phyloP scores from a whole-genome alignment of 2,888 invertebrate genomes.

The Crocallis elinguaria region DNA sequence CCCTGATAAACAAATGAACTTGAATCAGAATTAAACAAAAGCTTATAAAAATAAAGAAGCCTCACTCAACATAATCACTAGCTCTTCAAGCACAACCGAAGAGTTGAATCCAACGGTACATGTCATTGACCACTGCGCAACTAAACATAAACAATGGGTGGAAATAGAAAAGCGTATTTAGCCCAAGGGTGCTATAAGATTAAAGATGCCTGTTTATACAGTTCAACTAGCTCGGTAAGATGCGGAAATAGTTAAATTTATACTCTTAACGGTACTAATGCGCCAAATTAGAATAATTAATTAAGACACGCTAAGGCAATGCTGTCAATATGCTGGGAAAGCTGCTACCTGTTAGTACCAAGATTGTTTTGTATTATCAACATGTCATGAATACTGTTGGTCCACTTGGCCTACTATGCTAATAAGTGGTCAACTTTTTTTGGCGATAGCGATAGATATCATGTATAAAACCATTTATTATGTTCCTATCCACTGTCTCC shows the following conservation, averaged over 20 bases:
- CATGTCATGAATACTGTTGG: no score
- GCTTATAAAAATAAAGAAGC: neutral
- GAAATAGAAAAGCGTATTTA: conserved; percentile 50
- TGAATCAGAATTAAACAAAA: no score
- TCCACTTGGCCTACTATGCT: no score
- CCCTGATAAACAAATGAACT: no score
- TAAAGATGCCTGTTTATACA: conserved; percentile 28
- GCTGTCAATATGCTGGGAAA: no score
- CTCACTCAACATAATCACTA: neutral
- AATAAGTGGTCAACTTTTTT: neutral
- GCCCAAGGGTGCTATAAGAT: conserved; percentile 48
- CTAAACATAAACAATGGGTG: conserved; percentile 45
- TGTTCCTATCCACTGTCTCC: neutral
- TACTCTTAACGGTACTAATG: conserved; percentile 7
- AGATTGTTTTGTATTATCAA: no score
- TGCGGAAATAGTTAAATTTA: conserved; percentile 20
- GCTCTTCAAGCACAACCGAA: conserved; percentile 5
- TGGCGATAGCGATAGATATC: neutral
- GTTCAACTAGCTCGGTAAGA: conserved; percentile 7
- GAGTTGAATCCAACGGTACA: conserved; percentile 40
- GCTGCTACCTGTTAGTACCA: no score
- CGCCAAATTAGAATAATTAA: neutral
- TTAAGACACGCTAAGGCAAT: no score
- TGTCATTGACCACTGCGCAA: conserved; percentile 62
- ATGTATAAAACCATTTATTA: neutral